These are phyloP conservation scores for Xerus rutilus DNA, from an alignment of 2,797 vertebrate species.

Conservation along the genomic window DNA sequence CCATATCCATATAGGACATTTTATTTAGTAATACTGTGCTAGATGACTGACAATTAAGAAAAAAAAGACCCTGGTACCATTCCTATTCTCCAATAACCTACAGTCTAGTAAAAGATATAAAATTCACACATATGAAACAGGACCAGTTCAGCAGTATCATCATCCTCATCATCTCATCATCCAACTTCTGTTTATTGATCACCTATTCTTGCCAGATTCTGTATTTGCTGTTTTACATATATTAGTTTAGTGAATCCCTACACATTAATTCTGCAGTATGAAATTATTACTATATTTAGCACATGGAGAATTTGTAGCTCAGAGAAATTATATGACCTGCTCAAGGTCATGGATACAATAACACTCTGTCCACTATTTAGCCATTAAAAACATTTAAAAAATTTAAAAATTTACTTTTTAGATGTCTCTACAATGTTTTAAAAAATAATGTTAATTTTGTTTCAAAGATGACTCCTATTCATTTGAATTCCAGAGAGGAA, in stretches of 20 bases:
- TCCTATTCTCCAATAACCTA: neutral
- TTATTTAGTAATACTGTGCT: conserved; percentile 48
- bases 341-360: neutral
- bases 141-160: neutral
- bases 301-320: neutral
- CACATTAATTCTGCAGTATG: neutral
- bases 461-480: conserved; percentile 37
- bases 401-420: neutral
- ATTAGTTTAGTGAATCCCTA: neutral
- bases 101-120: neutral
- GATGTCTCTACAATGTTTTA: neutral
- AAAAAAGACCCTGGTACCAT: neutral
- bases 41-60: neutral
- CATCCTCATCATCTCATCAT: neutral
- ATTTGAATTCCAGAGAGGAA: conserved; percentile 2
- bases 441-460: conserved; percentile 30
- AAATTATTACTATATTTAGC: neutral
- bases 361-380: neutral
- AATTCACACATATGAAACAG: neutral
- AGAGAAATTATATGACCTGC: neutral
- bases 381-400: neutral
- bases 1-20: neutral
- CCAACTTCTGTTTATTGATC: neutral
- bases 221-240: conserved; percentile 1
- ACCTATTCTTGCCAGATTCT: neutral